Evolutionary conservation across 2,797 vertebrate species (phyloP).

Genomic region (Choloepus didactylus): DNA sequence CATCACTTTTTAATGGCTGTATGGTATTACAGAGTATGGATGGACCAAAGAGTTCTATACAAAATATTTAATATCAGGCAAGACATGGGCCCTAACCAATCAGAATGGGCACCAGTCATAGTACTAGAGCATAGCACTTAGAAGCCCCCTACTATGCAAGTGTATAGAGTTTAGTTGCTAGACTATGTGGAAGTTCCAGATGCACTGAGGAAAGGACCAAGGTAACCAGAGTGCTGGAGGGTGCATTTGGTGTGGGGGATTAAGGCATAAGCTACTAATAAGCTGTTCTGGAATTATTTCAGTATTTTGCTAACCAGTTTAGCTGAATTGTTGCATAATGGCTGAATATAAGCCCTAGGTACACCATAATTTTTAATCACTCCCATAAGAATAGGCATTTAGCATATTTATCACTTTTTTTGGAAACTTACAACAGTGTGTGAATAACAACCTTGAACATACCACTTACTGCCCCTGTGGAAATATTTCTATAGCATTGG

Average conservation of each 20-base stretch:
- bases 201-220: neutral
- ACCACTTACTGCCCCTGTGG: neutral
- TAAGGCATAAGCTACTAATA: constrained; percentile 10
- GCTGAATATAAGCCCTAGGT: neutral
- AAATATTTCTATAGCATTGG: neutral
- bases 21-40: neutral
- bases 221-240: neutral
- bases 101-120: neutral
- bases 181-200: neutral
- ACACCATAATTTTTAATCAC: neutral
- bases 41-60: neutral
- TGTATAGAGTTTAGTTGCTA: neutral
- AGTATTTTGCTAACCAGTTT: neutral
- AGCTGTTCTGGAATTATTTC: neutral
- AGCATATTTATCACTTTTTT: constrained; percentile 8
- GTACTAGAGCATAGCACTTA: neutral
- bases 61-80: constrained; percentile 46
- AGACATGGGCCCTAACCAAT: neutral
- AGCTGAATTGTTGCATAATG: neutral
- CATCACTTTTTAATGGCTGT: constrained; percentile 46
- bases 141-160: neutral
- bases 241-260: neutral
- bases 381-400: neutral
- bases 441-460: neutral
- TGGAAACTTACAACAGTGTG: constrained; percentile 8